Percentiles rank a stretch among this genome's conserved stretches.
Evolutionary conservation across 2,888 invertebrate species (phyloP).

Genomic region (Liodrosophila aerea): DNA sequence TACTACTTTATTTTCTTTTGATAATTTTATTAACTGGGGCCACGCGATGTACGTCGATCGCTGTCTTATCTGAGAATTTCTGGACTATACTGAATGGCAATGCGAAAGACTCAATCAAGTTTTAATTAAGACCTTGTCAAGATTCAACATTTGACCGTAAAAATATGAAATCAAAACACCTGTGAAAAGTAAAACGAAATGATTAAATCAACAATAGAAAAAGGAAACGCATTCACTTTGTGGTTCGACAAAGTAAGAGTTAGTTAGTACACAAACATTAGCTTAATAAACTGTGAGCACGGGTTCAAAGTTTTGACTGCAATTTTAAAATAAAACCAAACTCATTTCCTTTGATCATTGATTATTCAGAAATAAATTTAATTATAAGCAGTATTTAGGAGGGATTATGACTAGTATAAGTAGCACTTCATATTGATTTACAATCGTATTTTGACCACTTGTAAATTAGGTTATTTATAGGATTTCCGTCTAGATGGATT

Average conservation of each 20-base stretch:
- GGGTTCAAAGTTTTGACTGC: too few relatives aligned
- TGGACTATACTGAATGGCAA: conserved; percentile 4
- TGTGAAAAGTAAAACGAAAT: conserved; percentile 15
- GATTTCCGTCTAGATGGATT: not conserved
- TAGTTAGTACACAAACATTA: too few relatives aligned
- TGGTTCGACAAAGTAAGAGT: too few relatives aligned
- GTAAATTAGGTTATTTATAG: conserved; percentile 20
- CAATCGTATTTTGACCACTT: conserved; percentile 31
- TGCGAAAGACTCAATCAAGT: conserved; percentile 29
- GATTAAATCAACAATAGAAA: not conserved
- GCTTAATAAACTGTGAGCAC: too few relatives aligned
- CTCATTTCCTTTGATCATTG: not conserved
- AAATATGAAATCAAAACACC: conserved; percentile 1
- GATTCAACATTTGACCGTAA: conserved; percentile 7
- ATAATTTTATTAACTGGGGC: conserved; percentile 35
- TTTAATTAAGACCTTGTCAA: conserved; percentile 51
- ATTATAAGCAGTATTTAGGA: conserved; percentile 18
- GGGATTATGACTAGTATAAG: conserved; percentile 28
- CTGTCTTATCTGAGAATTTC: conserved; percentile 48
- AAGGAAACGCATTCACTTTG: conserved; percentile 2
- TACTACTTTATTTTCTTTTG: conserved; percentile 23
- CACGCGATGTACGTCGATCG: conserved; percentile 19
- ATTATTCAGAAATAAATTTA: conserved; percentile 5
- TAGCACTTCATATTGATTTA: conserved; percentile 29
- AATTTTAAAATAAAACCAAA: too few relatives aligned